phyloP scores from a whole-genome alignment of 2,888 invertebrate species.

The Entomobrya proxima region DNA sequence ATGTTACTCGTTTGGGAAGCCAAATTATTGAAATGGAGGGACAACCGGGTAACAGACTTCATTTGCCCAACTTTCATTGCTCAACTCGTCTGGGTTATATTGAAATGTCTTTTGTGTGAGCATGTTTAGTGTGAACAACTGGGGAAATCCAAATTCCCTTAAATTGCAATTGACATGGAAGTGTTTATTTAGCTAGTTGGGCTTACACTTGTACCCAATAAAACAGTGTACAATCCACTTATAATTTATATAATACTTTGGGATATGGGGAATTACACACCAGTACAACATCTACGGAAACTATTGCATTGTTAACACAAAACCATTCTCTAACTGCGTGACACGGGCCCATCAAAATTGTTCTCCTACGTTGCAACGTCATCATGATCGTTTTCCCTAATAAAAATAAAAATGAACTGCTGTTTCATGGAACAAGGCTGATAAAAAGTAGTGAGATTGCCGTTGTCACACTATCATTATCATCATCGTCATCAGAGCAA shows the following conservation, averaged over 20 bases:
- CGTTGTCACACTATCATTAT: background rate
- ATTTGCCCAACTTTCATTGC: no score
- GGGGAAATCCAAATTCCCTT: conserved; percentile 9
- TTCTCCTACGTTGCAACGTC: background rate
- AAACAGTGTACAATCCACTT: background rate
- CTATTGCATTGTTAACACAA: background rate
- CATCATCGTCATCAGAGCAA: no score
- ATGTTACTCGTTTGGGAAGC: no score
- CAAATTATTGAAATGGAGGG: no score
- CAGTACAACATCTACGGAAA: background rate
- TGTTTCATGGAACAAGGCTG: background rate
- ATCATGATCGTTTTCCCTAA: background rate
- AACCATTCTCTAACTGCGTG: conserved; percentile 50
- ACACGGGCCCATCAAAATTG: conserved; percentile 29
- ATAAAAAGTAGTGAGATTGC: conserved; percentile 11
- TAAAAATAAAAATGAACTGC: background rate
- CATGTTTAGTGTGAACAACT: background rate
- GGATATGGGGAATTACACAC: conserved; percentile 22
- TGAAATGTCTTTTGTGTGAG: no score
- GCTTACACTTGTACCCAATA: background rate
- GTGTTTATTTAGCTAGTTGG: background rate
- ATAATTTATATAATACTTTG: background rate
- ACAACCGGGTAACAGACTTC: no score
- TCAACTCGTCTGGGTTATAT: no score
- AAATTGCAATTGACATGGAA: conserved; percentile 10